Evolutionary conservation across 2,888 invertebrate genomes (phyloP).

Genomic region (Apantesis nais): DNA sequence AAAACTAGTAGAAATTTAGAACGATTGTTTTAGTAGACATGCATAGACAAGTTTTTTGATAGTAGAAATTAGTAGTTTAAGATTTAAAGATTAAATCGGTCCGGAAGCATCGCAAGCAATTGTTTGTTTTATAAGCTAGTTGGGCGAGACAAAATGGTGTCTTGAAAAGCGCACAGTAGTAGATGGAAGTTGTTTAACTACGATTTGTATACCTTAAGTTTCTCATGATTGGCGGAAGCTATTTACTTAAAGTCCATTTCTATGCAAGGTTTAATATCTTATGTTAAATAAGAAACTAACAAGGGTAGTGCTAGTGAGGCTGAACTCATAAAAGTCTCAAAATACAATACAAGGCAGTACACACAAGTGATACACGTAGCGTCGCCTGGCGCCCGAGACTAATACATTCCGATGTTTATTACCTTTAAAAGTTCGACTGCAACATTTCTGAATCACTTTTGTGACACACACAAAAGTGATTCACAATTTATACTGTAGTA

Average conservation of each 20-base stretch:
- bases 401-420: constrained; percentile 66
- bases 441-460: constrained; percentile 27
- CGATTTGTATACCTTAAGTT: not conserved
- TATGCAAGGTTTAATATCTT: too few species aligned
- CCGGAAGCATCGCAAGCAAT: not conserved
- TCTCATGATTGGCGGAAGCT: not conserved
- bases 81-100: not conserved
- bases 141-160: not conserved
- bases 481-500: too few species aligned
- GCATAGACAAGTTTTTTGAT: too few species aligned
- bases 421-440: constrained; percentile 59
- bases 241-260: too few species aligned
- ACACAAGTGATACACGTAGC: constrained; percentile 15
- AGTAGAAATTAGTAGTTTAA: too few species aligned
- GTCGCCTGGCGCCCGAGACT: constrained; percentile 53
- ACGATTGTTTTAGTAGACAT: not conserved
- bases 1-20: not conserved
- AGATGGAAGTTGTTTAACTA: not conserved
- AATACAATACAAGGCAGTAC: not conserved
- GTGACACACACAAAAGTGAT: too few species aligned
- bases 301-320: not conserved
- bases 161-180: not conserved
- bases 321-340: not conserved
- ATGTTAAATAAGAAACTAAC: not conserved
- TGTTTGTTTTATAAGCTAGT: not conserved